A percentile compares a stretch with the other conserved stretches of the same genome.
phyloP scores from a whole-genome alignment of 2,888 invertebrate genomes.

The Dorcus hopei region DNA sequence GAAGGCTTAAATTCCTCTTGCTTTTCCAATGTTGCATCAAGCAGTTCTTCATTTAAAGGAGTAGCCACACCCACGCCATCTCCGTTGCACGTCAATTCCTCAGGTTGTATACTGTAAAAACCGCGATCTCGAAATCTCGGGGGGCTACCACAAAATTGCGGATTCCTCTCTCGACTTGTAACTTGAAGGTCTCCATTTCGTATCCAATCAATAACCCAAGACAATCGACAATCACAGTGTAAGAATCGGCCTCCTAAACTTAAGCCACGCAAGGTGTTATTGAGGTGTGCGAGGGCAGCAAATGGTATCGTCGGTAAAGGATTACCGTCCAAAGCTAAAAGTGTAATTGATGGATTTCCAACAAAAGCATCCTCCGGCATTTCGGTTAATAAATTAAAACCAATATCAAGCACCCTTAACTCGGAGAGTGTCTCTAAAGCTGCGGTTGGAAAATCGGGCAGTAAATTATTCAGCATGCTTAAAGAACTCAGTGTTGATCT shows the following conservation, averaged over 20 bases:
- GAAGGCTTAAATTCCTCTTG: conserved; percentile 36
- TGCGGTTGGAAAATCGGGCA: conserved; percentile 81
- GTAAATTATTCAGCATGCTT: conserved; percentile 82
- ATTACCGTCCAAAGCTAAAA: conserved; percentile 88
- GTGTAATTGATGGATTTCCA: conserved; percentile 79
- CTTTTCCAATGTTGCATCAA: conserved; percentile 28
- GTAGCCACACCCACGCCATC: conserved; percentile 56
- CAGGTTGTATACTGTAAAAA: conserved; percentile 82
- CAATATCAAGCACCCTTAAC: conserved; percentile 84
- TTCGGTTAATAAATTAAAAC: conserved; percentile 83
- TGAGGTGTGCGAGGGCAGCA: conserved; percentile 73
- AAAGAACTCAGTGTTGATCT: conserved; percentile 81
- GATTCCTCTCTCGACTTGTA: conserved; percentile 86
- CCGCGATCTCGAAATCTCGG: conserved; percentile 74
- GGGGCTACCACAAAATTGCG: conserved; percentile 89
- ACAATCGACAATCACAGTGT: conserved; percentile 82
- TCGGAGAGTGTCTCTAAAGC: conserved; percentile 76
- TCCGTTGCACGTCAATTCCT: conserved; percentile 62
- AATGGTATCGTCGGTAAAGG: conserved; percentile 81
- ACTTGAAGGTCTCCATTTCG: conserved; percentile 84
- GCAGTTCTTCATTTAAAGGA: conserved; percentile 28
- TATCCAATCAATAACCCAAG: conserved; percentile 91
- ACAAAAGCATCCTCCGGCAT: conserved; percentile 77
- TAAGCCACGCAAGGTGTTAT: conserved; percentile 78
- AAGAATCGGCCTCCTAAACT: conserved; percentile 86